These are phyloP conservation scores for Astropecten irregularis DNA, from an alignment of 53 echinoderm and acorn worm genomes.

Conservation along the genomic window DNA sequence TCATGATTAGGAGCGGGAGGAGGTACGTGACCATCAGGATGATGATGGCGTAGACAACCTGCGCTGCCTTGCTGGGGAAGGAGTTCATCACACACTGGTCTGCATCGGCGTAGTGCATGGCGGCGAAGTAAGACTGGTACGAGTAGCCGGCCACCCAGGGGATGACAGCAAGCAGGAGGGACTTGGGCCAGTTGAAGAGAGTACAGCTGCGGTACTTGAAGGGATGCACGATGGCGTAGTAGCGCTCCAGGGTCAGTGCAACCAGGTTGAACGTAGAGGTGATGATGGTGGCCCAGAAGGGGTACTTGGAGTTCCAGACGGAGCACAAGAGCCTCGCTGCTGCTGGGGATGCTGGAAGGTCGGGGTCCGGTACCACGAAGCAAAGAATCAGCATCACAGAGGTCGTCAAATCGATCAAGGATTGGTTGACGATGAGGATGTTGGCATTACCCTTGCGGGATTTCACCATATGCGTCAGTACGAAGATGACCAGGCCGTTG, in stretches of 20 bases:
- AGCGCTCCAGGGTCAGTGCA: constrained; percentile 42
- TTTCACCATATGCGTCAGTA: constrained; percentile 52
- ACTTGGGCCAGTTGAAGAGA: constrained; percentile 17
- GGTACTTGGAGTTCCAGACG: constrained; percentile 42
- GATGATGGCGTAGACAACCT: constrained; percentile 13
- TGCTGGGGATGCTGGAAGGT: not conserved
- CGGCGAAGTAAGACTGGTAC: constrained; percentile 29
- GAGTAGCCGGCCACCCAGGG: constrained; percentile 17
- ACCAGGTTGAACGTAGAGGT: constrained; percentile 46
- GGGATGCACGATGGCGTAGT: constrained; percentile 44
- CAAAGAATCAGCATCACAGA: constrained; percentile 30
- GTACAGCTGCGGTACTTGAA: constrained; percentile 36
- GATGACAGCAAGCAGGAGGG: not conserved
- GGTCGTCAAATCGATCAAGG: constrained; percentile 34
- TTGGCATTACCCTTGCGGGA: constrained; percentile 36
- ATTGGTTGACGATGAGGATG: constrained; percentile 45
- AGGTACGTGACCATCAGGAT: constrained; percentile 30
- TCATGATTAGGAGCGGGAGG: constrained; percentile 35
- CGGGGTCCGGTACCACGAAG: constrained; percentile 13
- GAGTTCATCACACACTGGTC: constrained; percentile 26
- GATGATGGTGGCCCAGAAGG: constrained; percentile 44
- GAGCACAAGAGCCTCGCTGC: constrained; percentile 33
- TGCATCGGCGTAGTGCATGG: constrained; percentile 16
- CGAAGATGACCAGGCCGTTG: constrained; percentile 76
- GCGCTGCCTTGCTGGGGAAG: constrained; percentile 11